Evolutionary conservation across 2,888 invertebrate genomes (phyloP), one percentile per base, ranked within the genome.

Genomic region (Deroplatys truncata): DNA sequence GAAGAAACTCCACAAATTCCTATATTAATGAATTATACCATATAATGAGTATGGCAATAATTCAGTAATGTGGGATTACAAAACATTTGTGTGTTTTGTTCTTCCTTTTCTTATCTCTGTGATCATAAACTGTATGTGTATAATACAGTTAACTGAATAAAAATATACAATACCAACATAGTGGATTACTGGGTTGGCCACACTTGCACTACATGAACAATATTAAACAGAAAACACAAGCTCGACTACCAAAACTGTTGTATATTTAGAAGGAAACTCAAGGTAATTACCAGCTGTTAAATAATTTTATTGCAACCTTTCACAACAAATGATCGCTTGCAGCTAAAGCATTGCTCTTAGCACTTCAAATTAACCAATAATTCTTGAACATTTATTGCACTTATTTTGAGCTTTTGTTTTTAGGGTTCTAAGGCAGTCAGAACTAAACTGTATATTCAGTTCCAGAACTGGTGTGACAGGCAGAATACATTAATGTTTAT

Each of bases 221-320:
- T 72, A 72, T 72, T 72, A 72, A 72, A 72, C 56, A 72, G 56
- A 72, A 72, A 72, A 72, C 56, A 72, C 56, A 72, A 72, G 56
- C 25, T 72, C 56, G 56, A 20, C 56, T 72, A 72, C 56, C 56
- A 72, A 72, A 72, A 72, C 56, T 72, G 56, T 72, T 72, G 56
- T 72, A 72, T 72, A 72, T 72, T 72, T 72, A 72, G 35, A 35
- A 43, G 82, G 87, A 82, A 82, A 87, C 83, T 83, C 15, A 82
- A 87, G 87, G 87, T 87, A 87, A 87, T 83, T 87, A 87, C 82
- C 83, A 83, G 28, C 83, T 82, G 16, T 87, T 87, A 35, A 87
- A n/a, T 87, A 87, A 83, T 87, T 87, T 72, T 72, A 72, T 72
- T 72, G 56, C 56, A 72, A 72, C 56, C 56, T 7, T 72, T 72